Evolutionary conservation across 2,888 invertebrate species (phyloP).

Genomic region (Buathra laborator): DNA sequence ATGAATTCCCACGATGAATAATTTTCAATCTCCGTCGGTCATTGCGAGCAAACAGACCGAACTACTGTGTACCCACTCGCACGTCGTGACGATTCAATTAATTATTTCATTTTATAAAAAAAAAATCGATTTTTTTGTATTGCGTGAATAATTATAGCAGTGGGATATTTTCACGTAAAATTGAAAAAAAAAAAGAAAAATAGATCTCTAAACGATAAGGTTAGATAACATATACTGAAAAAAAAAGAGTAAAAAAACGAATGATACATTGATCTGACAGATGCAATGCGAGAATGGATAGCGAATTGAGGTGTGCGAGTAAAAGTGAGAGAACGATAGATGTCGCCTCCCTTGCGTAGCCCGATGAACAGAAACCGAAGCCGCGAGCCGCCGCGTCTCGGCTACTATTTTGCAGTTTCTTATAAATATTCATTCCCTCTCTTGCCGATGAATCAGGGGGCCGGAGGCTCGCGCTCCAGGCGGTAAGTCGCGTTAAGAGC

Average conservation of each 20-base stretch:
- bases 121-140: not conserved
- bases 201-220: not conserved
- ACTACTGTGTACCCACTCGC: not conserved
- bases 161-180: no score
- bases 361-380: conserved; percentile 19
- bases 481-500: conserved; percentile 85
- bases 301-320: conserved; percentile 46
- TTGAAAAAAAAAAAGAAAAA: not conserved
- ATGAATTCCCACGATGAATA: conserved; percentile 32
- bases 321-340: conserved; percentile 13
- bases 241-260: not conserved
- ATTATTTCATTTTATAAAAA: not conserved
- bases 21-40: conserved; percentile 12
- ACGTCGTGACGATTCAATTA: conserved; percentile 8
- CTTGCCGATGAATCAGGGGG: conserved; percentile 82
- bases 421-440: conserved; percentile 84
- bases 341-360: conserved; percentile 16
- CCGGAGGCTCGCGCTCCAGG: conserved; percentile 81
- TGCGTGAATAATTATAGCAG: no score
- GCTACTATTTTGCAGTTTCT: conserved; percentile 84
- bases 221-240: not conserved
- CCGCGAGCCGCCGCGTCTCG: conserved; percentile 52
- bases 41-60: conserved; percentile 24
- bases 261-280: conserved; percentile 7
- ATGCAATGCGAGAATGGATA: conserved; percentile 31